Evolutionary conservation across 2,888 invertebrate species (phyloP).

Genomic region (Cerceris rybyensis): DNA sequence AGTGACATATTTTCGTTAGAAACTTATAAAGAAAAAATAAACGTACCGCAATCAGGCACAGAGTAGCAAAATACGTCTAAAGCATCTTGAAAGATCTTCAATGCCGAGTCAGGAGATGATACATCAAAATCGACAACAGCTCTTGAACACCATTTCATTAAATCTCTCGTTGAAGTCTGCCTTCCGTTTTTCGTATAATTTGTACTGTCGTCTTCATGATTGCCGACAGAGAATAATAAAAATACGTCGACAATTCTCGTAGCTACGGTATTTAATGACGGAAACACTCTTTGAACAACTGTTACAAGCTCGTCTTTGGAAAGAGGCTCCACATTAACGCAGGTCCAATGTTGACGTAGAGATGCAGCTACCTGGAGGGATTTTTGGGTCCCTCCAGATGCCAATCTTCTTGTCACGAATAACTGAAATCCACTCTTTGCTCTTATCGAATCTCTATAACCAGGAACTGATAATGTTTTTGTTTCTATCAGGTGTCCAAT

Average conservation of each 20-base stretch:
- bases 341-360: slow-evolving; percentile 91
- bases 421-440: slow-evolving; percentile 94
- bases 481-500: slow-evolving; percentile 93
- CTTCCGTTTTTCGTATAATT: slow-evolving; percentile 83
- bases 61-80: slow-evolving; percentile 95
- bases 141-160: slow-evolving; percentile 95
- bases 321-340: slow-evolving; percentile 91
- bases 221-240: slow-evolving; percentile 89
- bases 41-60: slow-evolving; percentile 83
- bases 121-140: slow-evolving; percentile 89
- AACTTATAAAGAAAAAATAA: too few species aligned
- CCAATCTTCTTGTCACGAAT: slow-evolving; percentile 90
- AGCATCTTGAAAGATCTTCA: slow-evolving; percentile 92
- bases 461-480: slow-evolving; percentile 91
- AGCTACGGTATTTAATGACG: slow-evolving; percentile 88
- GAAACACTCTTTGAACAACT: slow-evolving; percentile 88
- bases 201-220: slow-evolving; percentile 83
- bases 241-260: slow-evolving; percentile 92
- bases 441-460: slow-evolving; percentile 91
- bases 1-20: neutral
- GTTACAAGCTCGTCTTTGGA: slow-evolving; percentile 88
- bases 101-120: slow-evolving; percentile 86
- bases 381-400: slow-evolving; percentile 76
- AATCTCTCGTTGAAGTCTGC: slow-evolving; percentile 91
- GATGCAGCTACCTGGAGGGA: slow-evolving; percentile 86